Base-by-base conservation (phyloP, 2,888 invertebrate genomes). In the Bembecia ichneumoniformis region DNA sequence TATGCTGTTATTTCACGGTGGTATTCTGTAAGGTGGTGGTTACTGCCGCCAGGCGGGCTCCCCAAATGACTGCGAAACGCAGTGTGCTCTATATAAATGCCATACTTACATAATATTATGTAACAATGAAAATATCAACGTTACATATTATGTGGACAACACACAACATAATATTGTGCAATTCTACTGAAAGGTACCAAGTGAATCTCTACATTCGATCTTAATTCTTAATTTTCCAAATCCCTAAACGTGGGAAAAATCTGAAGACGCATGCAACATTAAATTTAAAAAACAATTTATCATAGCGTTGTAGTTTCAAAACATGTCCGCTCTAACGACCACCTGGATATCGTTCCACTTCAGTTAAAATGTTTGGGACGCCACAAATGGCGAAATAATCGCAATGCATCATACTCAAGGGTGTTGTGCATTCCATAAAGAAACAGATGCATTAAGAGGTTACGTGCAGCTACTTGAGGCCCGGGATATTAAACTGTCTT, bases 371-470 rank as follows among this genome's bases (percentile, higher is more conserved):
- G 71, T 73, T 70, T 68, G 56, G 48, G 51, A 48, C 53, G 49
- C 34, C 49, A 48, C 50, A 81, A 82, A 82, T 77, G 74, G 66
- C 53, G 58, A 60, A 74, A 82, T 82, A 77, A 82, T 82, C 75
- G 70, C 68, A 57, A 66, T 72, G 73, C 76, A 79, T 74, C 69
- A 63, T 57, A 59, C 64, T 62, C 71, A 56, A 51, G 64, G 58
- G 59, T 13, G 50, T 47, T 49, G 46, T 50, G 47, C 47, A 48
- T 49, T 52, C 47, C 52, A 47, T 49, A 51, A 52, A 51, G 51
- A 47, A 51, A 47, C 47, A 45, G 46, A 35, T 49, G 50, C 47
- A 40, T 40, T 40, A 40, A 40, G 40, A 11, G 0, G 13, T 40
- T 40, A 40, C 40, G 40, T 40, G 40, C 45, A 45, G 45, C 15